Base-by-base conservation (phyloP, 2,888 invertebrate genomes). In the Dermolepida albohirtum region DNA sequence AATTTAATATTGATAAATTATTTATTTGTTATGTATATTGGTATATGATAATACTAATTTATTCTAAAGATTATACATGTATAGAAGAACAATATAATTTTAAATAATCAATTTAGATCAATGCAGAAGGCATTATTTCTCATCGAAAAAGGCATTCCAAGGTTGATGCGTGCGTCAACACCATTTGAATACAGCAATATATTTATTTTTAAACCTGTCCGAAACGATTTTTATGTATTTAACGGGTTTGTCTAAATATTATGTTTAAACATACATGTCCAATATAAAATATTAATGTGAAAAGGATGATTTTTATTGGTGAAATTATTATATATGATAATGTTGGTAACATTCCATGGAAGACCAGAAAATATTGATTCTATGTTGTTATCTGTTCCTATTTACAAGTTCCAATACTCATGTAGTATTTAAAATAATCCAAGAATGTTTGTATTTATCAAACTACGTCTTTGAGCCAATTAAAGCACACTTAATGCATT, bases 81-180 rank as follows among this genome's bases (percentile, higher is more conserved):
- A 43, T n/a, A 43, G 14, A 1, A 10, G 43, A 43, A 1, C 43
- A 12, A 43, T 5, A 5, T 43, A 12, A 41, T 17, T 17, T 16
- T 40, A 16, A 55, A 17, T 17, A 41, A 29, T 17, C 55, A 43
- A 43, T 57, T 57, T 6, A 43, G 12, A 57, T 57, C 57, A 57
- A 57, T 57, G 43, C 41, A 57, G 27, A 57, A 43, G 57, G 22
- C 57, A 57, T 57, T 57, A 57, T 17, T 57, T 16, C 43, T 43
- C 57, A 57, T 57, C 57, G 41, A 43, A 57, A 57, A 57, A 57
- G n/a, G 57, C 22, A 41, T 43, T 43, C 43, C 57, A 57, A 57
- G 57, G 57, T 57, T 57, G 43, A 22, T 27, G 6, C 43, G 57
- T 57, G 57, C 57, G 57, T 57, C 41, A 57, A 27, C 27, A 43